Conservation (phyloP, 2,113 vertebrate species). For the Bos javanicus region DNA sequence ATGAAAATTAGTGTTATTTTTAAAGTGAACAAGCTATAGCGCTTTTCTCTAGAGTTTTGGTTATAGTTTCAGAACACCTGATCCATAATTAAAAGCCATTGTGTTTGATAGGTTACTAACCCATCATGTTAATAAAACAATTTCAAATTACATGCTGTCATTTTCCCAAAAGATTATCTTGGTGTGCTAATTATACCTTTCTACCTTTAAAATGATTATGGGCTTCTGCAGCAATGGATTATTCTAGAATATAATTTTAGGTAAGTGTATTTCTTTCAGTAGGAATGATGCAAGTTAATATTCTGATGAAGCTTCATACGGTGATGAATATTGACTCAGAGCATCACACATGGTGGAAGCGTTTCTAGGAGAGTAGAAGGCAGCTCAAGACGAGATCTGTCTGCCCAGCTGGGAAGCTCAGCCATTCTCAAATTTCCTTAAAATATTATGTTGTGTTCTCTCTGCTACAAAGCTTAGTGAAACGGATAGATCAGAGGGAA, state of each 20-base stretch:
- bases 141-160: neutral
- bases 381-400: neutral
- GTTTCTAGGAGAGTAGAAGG: neutral
- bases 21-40: neutral
- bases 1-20: slow-evolving; percentile 10
- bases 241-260: neutral
- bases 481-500: slow-evolving; percentile 18
- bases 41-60: neutral
- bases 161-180: slow-evolving; percentile 14
- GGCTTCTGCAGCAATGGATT: neutral
- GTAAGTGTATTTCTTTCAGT: neutral
- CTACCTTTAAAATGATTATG: neutral
- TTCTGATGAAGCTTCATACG: neutral
- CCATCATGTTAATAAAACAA: neutral
- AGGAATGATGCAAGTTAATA: neutral
- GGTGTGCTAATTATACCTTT: neutral
- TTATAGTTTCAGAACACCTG: neutral
- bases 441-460: slow-evolving; percentile 69
- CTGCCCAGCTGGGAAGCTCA: neutral
- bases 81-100: slow-evolving; percentile 2
- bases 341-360: neutral
- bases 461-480: slow-evolving; percentile 15
- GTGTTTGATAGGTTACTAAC: neutral
- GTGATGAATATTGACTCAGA: neutral
- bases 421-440: slow-evolving; percentile 69